phyloP scores from a whole-genome alignment of 1,140 invertebrate genomes.

The Hirudo medicinalis region DNA sequence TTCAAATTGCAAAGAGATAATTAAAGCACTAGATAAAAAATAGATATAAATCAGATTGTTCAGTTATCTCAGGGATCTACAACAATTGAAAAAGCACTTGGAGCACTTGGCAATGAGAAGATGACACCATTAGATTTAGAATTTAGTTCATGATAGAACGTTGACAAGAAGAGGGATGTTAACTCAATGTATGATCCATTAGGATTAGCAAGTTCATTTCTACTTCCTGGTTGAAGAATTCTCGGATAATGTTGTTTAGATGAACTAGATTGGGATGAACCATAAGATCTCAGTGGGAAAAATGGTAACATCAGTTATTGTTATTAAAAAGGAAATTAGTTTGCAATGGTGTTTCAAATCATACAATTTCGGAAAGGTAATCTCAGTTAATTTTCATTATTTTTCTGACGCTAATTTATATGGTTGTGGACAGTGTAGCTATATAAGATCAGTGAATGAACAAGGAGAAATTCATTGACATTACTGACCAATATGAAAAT shows the following conservation, averaged over 20 bases:
- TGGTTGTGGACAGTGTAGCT: not conserved
- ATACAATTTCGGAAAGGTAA: not conserved
- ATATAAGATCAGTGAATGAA: not conserved
- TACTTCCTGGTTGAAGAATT: not conserved
- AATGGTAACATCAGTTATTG: not conserved
- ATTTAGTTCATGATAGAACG: no score
- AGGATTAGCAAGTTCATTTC: not conserved
- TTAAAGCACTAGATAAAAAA: no score
- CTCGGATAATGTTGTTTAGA: not conserved
- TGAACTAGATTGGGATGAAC: not conserved
- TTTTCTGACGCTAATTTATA: not conserved
- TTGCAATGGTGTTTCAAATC: not conserved
- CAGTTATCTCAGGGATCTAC: conserved; percentile 23
- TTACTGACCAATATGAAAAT: not conserved
- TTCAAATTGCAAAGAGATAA: no score
- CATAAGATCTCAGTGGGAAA: not conserved
- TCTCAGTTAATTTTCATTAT: not conserved
- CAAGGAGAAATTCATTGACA: not conserved
- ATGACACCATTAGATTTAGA: conserved; percentile 16
- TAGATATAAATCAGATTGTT: conserved; percentile 26
- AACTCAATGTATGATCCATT: not conserved
- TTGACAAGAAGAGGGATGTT: no score
- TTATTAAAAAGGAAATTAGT: not conserved
- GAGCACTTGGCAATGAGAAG: conserved; percentile 9
- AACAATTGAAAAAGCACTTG: conserved; percentile 17